These are phyloP conservation scores for Nematostella vectensis DNA, from an alignment of 92 coral and sea anemone species.

Conservation along the genomic window DNA sequence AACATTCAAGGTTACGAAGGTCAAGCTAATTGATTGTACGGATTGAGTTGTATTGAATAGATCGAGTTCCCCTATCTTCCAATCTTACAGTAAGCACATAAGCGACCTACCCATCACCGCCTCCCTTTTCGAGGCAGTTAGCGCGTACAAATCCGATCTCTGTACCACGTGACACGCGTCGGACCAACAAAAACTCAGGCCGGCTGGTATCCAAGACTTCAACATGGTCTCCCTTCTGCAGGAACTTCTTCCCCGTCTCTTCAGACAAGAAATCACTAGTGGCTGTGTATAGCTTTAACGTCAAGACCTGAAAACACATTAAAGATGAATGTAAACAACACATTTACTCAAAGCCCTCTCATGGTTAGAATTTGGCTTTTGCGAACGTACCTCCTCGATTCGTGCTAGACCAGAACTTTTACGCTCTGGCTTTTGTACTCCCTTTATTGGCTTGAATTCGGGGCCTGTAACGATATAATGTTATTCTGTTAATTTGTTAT, in stretches of 20 bases:
- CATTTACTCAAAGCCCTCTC: background rate
- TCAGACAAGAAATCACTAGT: constrained; percentile 73
- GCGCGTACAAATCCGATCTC: constrained; percentile 90
- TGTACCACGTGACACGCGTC: constrained; percentile 94
- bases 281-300: constrained; percentile 75
- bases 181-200: constrained; percentile 92
- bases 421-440: constrained; percentile 38
- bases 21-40: too few species aligned
- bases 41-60: too few species aligned
- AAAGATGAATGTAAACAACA: background rate
- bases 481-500: too few species aligned
- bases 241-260: constrained; percentile 89
- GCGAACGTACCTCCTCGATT: constrained; percentile 54
- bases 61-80: too few species aligned
- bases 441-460: constrained; percentile 20
- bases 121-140: constrained; percentile 60
- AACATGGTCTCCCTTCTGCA: constrained; percentile 78
- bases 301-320: constrained; percentile 42
- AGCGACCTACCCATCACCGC: constrained; percentile 53
- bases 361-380: too few species aligned
- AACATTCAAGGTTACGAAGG: too few species aligned
- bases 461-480: too few species aligned
- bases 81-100: too few species aligned
- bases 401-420: constrained; percentile 70
- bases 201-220: constrained; percentile 94